Evolutionary conservation across 2,888 invertebrate species (phyloP).

Genomic region (Melanchra persicariae): DNA sequence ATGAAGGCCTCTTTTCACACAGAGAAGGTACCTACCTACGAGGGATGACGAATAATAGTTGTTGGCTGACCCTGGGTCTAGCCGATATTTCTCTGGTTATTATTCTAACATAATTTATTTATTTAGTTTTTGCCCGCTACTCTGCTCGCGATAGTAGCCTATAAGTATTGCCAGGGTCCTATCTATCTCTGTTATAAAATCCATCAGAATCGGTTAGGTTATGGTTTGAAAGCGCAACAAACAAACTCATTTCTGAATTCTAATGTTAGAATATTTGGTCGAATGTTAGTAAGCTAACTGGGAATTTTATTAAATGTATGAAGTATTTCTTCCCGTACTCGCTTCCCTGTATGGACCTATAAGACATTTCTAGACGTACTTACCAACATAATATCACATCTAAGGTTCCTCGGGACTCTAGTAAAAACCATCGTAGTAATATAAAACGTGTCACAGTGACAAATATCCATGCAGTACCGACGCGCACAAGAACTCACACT

Average conservation of each 20-base stretch:
- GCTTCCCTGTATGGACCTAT: background rate
- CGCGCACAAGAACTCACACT: conserved; percentile 46
- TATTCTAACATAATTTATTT: no score
- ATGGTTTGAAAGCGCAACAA: no score
- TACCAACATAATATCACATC: background rate
- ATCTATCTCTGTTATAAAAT: background rate
- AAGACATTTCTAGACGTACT: background rate
- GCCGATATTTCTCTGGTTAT: no score
- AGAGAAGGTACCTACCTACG: no score
- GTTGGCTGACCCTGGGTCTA: no score
- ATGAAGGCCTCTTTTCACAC: no score
- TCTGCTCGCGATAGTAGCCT: no score
- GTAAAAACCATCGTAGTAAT: conserved; percentile 19
- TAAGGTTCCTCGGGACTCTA: conserved; percentile 10
- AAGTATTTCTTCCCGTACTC: background rate
- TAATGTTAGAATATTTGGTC: no score
- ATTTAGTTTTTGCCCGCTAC: no score
- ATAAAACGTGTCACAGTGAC: conserved; percentile 55
- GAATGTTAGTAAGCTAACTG: no score
- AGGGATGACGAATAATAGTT: no score
- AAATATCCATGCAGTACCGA: conserved; percentile 51
- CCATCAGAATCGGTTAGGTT: background rate
- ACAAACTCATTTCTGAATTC: no score
- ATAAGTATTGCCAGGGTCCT: background rate
- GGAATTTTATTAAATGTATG: background rate